Evolutionary conservation across 2,888 invertebrate species (phyloP).

Genomic region (Drosophila seclusa): DNA sequence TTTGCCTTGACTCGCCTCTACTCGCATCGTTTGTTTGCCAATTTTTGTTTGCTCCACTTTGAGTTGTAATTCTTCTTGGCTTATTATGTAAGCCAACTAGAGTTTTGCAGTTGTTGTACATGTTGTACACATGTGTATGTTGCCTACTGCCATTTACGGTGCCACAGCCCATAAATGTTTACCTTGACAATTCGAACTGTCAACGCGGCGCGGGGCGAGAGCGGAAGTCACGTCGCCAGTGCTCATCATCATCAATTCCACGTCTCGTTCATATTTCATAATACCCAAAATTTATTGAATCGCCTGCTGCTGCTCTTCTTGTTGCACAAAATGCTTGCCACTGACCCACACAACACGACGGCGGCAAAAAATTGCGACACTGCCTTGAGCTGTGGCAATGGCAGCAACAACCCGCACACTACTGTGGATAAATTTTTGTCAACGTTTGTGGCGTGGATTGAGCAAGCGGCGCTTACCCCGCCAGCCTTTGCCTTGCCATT

Average conservation of each 20-base stretch:
- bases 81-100: conserved; percentile 50
- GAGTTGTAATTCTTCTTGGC: conserved; percentile 55
- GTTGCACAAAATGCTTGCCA: conserved; percentile 64
- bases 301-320: not conserved
- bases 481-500: conserved; percentile 51
- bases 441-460: conserved; percentile 53
- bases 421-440: conserved; percentile 67
- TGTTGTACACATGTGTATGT: conserved; percentile 26
- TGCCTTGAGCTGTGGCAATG: conserved; percentile 37
- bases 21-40: conserved; percentile 54
- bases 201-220: conserved; percentile 36
- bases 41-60: conserved; percentile 69
- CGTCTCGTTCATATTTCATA: conserved; percentile 62
- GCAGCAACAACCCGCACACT: conserved; percentile 43
- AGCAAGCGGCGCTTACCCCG: conserved; percentile 64
- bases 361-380: conserved; percentile 57
- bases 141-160: conserved; percentile 46
- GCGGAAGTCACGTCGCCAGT: not conserved
- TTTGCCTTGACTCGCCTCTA: conserved; percentile 1
- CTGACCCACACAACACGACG: conserved; percentile 69
- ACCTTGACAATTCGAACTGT: conserved; percentile 67
- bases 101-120: conserved; percentile 23
- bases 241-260: conserved; percentile 57
- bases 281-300: conserved; percentile 43
- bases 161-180: conserved; percentile 54